Percentiles rank a stretch among this genome's conserved stretches.
Conservation (phyloP, 2,797 vertebrate genomes). For the Cheirogaleus major region DNA sequence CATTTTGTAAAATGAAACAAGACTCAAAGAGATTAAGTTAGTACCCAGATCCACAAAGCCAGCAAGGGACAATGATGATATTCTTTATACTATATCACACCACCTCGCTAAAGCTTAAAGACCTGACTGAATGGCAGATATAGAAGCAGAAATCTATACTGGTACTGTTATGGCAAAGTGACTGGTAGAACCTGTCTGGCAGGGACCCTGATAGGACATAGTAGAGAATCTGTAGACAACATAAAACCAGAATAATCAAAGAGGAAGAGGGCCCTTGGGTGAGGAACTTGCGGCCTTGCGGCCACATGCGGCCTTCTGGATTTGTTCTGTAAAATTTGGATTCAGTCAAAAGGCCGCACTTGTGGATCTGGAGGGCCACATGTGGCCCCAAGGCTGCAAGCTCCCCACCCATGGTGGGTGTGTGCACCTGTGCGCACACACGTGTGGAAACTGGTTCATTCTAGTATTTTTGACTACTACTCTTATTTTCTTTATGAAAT, state of each 20-base stretch:
- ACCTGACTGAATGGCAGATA: background rate
- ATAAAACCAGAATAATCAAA: background rate
- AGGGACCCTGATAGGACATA: background rate
- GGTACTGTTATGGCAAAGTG: background rate
- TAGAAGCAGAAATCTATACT: background rate
- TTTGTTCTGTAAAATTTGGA: too few relatives aligned
- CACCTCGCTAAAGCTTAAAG: background rate
- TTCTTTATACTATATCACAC: background rate
- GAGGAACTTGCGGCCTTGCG: too few relatives aligned
- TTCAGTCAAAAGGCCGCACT: too few relatives aligned
- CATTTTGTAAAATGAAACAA: slow-evolving; percentile 25
- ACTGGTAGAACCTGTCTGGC: background rate
- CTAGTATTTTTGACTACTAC: background rate
- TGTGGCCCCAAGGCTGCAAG: too few relatives aligned
- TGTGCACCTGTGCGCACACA: background rate
- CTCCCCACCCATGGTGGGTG: too few relatives aligned
- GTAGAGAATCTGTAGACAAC: background rate
- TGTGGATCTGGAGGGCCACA: too few relatives aligned
- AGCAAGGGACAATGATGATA: background rate
- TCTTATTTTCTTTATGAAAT: slow-evolving; percentile 7
- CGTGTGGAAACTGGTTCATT: background rate
- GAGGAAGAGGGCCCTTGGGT: background rate
- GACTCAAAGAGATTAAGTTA: background rate
- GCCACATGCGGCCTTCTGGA: too few relatives aligned
- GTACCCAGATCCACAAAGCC: background rate